Base-by-base conservation (phyloP, 2,113 vertebrate species). In the Strigops habroptila region DNA sequence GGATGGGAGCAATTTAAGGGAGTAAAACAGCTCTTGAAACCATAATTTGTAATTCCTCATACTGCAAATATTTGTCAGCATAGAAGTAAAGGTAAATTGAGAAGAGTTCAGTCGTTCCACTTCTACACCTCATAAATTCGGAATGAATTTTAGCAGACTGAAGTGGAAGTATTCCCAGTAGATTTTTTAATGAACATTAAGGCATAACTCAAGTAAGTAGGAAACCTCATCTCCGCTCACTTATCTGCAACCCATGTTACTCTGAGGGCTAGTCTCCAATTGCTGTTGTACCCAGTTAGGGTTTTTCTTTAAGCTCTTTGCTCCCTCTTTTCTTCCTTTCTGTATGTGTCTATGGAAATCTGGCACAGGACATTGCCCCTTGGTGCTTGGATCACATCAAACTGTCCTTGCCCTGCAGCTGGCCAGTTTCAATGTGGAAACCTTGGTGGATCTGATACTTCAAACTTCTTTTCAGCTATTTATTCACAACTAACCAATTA, bases 141-240 rank as follows among this genome's bases (percentile, higher is more conserved):
- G 46, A 89, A 46, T 63, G 39, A 46, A 82, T 90, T 95, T 86
- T 39, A 82, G 23, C 24, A 53, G 21, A 22, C 33, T 1, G 5
- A 65, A 82, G 44, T 77, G 33, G 48, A 87, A 87, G 63, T 51
- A 16, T 73, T 92, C 75, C 59, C 18, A 16, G 35, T 23, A 69
- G 44, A 79, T 64, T 64, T 64, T 82, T 65, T 69, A 82, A 44
- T 76, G 65, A 11, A 1, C 0, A 0, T 49, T 94, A 37, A 80
- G 30, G 55, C 87, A 44, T 55, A 84, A 39, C 31, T 70, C 18
- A 51, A 37, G 25, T 64, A 65, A 46, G 28, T 25, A 60, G 60
- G 60, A 88, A 78, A 30, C 8, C 0, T 0, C 23, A 30, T 53
- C 25, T 89, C 19, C 0, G 0, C 24, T 94, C 35, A 13, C 30